Evolutionary conservation across 2,113 vertebrate genomes (phyloP), one percentile per base, ranked within the genome.

Genomic region (Platichthys flesus): DNA sequence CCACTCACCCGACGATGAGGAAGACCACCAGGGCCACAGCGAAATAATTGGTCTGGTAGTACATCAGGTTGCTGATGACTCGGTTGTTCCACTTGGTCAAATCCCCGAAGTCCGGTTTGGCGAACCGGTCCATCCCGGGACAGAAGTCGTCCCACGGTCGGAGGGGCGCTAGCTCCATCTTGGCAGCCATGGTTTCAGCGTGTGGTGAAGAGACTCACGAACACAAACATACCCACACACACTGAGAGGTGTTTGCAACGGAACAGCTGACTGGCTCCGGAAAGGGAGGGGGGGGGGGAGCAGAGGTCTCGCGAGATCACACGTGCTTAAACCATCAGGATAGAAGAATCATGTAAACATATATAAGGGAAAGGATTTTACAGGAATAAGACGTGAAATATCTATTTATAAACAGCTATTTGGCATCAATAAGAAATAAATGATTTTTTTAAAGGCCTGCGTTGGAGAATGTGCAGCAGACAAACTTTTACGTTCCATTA

Each of bases 31-130:
- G 79, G 1, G 90, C 95, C 89, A 94, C 91, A 42, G 93, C 93
- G 72, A 99, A 94, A 75, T 99, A 99, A 87, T 98, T 98, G 45
- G 96, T 99, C 94, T 99, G 97, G 88, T 97, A 99, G 82, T 98
- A 99, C 60, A 98, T 92, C 83, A 99, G 83, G 81, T 99, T 99
- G 92, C 93, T 98, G 89, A 98, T 95, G n/a, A 99, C 96, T 23
- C 97, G 88, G 92, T 97, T 97, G 94, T 98, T 99, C 97, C 97
- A 98, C 89, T 96, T 98, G 2, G 94, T 91, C 56, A 98, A 90
- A 88, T 99, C 97, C 26, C 91, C 89, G 67, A 96, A 91, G 60
- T 99, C 97, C 0, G 97, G 97, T 66, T 95, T 93, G 4, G 93
- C 85, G 40, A 97, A 99, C 3, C 96, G 95, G 3, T 98, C 96